Conservation (phyloP, 2,888 invertebrate species). For the Lithodes maja region DNA sequence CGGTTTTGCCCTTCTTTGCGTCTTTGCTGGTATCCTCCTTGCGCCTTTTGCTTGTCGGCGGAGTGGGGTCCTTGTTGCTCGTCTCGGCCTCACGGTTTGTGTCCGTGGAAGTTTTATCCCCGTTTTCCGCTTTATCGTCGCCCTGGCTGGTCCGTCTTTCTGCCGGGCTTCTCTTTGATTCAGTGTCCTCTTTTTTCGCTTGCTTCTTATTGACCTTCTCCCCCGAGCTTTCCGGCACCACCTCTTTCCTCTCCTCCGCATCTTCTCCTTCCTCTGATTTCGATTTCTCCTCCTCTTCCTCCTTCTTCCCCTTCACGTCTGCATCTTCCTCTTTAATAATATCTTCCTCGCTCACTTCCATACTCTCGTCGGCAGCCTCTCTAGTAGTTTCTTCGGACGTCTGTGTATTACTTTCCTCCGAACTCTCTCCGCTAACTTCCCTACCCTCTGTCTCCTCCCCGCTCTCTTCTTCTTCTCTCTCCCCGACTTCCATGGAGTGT, state of each 20-base stretch:
- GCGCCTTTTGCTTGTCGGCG: background rate
- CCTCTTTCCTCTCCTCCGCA: background rate
- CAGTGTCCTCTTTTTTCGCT: too few species aligned
- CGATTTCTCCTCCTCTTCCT: background rate
- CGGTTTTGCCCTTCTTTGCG: too few species aligned
- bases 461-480: background rate
- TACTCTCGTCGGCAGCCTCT: conserved; percentile 6
- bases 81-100: conserved; percentile 18
- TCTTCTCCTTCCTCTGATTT: background rate
- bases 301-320: background rate
- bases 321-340: background rate
- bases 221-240: background rate
- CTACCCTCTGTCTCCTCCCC: background rate
- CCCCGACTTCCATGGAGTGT: background rate
- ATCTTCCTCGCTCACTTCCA: conserved; percentile 8
- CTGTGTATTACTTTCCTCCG: background rate
- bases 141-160: background rate
- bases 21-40: background rate
- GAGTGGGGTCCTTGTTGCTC: background rate
- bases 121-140: background rate
- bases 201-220: too few species aligned
- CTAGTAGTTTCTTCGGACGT: background rate
- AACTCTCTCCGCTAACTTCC: background rate
- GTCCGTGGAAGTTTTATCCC: background rate
- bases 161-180: too few species aligned